phyloP scores from a whole-genome alignment of 2,888 invertebrate species.

The Sminthurinus aureus region DNA sequence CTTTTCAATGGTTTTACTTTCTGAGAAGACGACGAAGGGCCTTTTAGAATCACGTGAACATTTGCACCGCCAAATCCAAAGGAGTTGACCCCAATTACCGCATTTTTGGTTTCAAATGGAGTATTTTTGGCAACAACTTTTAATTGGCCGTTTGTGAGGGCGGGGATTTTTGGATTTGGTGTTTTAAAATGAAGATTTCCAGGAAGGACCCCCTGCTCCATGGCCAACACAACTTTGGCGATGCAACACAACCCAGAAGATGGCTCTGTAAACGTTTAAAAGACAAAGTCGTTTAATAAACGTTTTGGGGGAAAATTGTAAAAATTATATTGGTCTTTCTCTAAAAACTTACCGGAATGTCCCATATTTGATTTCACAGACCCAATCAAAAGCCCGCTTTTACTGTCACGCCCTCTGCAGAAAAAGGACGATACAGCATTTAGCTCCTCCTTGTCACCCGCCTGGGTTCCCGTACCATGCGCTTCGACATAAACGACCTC shows the following conservation, averaged over 20 bases:
- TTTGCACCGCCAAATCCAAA: too few relatives aligned
- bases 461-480: conserved; percentile 86
- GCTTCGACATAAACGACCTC: conserved; percentile 83
- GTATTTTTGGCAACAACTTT: conserved; percentile 38
- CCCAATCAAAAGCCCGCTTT: conserved; percentile 82
- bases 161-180: conserved; percentile 90
- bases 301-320: too few relatives aligned
- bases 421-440: conserved; percentile 93
- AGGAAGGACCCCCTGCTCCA: conserved; percentile 73
- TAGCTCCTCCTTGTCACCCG: conserved; percentile 96
- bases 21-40: too few relatives aligned
- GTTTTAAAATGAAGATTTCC: conserved; percentile 88
- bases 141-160: conserved; percentile 79
- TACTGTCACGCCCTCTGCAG: conserved; percentile 50
- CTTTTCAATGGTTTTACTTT: too few relatives aligned
- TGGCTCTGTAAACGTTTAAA: too few relatives aligned
- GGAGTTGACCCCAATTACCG: conserved; percentile 28
- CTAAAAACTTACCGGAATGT: conserved; percentile 80
- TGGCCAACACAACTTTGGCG: conserved; percentile 71
- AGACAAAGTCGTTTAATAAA: too few relatives aligned
- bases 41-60: conserved; percentile 54
- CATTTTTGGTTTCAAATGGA: conserved; percentile 3
- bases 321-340: too few relatives aligned
- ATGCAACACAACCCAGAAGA: conserved; percentile 69
- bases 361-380: conserved; percentile 97